Evolutionary conservation across 2,888 invertebrate species (phyloP).

Genomic region (Sarcophaga subvicina): DNA sequence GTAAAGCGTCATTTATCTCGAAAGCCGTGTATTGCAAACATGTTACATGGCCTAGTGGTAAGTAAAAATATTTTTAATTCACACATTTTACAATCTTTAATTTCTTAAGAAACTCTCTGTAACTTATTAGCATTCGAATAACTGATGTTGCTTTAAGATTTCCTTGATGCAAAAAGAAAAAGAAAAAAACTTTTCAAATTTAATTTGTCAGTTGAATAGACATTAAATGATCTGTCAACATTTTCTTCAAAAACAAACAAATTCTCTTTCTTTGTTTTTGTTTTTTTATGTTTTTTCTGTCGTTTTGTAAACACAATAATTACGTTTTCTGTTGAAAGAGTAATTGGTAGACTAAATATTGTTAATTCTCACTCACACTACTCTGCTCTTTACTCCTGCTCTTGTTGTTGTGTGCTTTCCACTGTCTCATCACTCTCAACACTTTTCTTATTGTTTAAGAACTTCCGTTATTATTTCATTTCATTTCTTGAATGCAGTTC

Average conservation of each 20-base stretch:
- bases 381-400: too few species aligned
- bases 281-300: not conserved
- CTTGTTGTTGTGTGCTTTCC: too few species aligned
- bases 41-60: too few species aligned
- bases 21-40: too few species aligned
- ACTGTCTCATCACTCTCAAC: not conserved
- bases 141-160: too few species aligned
- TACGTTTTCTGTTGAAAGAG: slow-evolving; percentile 1
- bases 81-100: too few species aligned
- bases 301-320: not conserved
- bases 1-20: too few species aligned
- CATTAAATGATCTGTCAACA: not conserved
- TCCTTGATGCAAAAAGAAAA: too few species aligned
- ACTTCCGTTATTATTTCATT: slow-evolving; percentile 12
- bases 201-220: slow-evolving; percentile 24
- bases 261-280: not conserved
- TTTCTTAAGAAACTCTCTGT: too few species aligned
- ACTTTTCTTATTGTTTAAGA: slow-evolving; percentile 15
- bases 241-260: too few species aligned
- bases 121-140: too few species aligned
- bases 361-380: slow-evolving; percentile 3
- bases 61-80: too few species aligned
- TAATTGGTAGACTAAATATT: slow-evolving; percentile 28
- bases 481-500: not conserved
- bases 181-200: not conserved